phyloP scores from a whole-genome alignment of 2,797 vertebrate genomes.

The Urophycis tenuis region DNA sequence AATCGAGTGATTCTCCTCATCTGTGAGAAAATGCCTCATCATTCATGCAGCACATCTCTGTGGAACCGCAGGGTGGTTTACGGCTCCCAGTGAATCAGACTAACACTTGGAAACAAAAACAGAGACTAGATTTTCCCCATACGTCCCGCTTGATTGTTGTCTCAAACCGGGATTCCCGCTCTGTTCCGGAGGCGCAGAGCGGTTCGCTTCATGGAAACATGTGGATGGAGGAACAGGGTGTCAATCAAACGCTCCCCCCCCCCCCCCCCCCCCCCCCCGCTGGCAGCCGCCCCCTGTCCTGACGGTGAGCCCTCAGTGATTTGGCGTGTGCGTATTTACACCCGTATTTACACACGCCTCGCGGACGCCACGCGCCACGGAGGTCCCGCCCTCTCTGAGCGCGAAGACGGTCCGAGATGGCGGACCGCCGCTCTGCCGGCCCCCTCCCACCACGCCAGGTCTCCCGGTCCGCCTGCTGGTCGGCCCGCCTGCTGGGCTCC shows the following conservation, averaged over 20 bases:
- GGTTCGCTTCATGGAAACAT: slow-evolving; percentile 39
- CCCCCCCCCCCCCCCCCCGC: too few relatives aligned
- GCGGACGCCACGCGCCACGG: slow-evolving; percentile 20
- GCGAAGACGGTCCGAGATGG: slow-evolving; percentile 34
- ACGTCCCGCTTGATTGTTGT: slow-evolving; percentile 5
- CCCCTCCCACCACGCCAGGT: slow-evolving; percentile 7
- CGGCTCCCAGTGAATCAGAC: not conserved
- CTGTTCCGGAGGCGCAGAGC: slow-evolving; percentile 11
- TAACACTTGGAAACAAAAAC: not conserved
- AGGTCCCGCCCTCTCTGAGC: slow-evolving; percentile 11
- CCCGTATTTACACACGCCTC: slow-evolving; percentile 25
- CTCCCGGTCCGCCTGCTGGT: too few relatives aligned
- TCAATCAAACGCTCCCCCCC: slow-evolving; percentile 49
- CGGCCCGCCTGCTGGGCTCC: too few relatives aligned
- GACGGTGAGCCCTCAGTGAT: slow-evolving; percentile 37
- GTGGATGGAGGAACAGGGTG: slow-evolving; percentile 52
- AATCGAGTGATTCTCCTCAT: not conserved
- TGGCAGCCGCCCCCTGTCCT: slow-evolving; percentile 40
- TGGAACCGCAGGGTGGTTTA: not conserved
- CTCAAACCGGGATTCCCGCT: slow-evolving; percentile 17
- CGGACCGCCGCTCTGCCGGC: slow-evolving; percentile 26
- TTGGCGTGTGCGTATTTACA: slow-evolving; percentile 44
- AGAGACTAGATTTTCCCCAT: not conserved
- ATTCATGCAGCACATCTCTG: not conserved
- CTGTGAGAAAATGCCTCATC: not conserved